Conservation (phyloP, 2,888 invertebrate genomes). For the Eupithecia insigniata region DNA sequence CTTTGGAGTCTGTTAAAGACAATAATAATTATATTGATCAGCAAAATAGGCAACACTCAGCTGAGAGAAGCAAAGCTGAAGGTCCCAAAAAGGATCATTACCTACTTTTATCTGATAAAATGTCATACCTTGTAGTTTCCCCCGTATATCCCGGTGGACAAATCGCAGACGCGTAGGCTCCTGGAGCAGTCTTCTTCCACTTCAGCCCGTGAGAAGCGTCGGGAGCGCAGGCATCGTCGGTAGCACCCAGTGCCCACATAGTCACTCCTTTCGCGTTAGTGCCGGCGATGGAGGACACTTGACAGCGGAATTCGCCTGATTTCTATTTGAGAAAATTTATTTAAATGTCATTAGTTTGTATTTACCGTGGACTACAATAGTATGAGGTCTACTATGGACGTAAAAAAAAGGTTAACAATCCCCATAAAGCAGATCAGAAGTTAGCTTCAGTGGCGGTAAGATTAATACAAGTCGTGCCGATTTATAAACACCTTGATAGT, state of each 20-base stretch:
- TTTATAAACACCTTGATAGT: too few species aligned
- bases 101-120: not conserved
- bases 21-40: not conserved
- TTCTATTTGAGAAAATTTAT: slow-evolving; percentile 77
- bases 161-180: slow-evolving; percentile 84
- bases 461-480: too few species aligned
- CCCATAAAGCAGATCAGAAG: too few species aligned
- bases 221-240: slow-evolving; percentile 79
- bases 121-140: slow-evolving; percentile 67
- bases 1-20: too few species aligned
- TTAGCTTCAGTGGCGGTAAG: too few species aligned
- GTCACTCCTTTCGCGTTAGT: slow-evolving; percentile 82
- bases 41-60: not conserved
- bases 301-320: slow-evolving; percentile 90
- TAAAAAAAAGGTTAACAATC: too few species aligned
- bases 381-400: too few species aligned
- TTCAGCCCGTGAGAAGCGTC: slow-evolving; percentile 82
- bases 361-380: too few species aligned
- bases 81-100: not conserved
- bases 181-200: slow-evolving; percentile 88
- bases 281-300: slow-evolving; percentile 85
- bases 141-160: slow-evolving; percentile 83
- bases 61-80: not conserved
- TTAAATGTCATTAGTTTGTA: too few species aligned
- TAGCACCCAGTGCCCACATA: slow-evolving; percentile 87